Conservation (phyloP, 2,113 vertebrate genomes). For the Leuciscus idus region DNA sequence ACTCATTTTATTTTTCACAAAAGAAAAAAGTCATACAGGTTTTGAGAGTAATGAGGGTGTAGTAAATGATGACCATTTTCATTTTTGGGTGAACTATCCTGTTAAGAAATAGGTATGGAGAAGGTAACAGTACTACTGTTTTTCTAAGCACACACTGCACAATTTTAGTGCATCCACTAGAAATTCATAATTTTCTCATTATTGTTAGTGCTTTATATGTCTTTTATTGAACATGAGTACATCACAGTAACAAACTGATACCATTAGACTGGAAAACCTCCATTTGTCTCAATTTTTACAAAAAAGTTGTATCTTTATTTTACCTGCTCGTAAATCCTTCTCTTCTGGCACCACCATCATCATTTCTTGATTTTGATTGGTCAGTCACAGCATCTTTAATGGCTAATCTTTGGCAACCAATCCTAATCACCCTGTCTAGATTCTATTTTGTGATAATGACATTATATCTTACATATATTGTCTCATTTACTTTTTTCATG, state of each 20-base stretch:
- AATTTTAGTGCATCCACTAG: background rate
- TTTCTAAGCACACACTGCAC: background rate
- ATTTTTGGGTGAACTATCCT: background rate
- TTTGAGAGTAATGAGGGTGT: background rate
- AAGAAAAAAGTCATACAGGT: background rate
- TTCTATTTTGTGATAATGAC: background rate
- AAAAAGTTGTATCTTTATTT: background rate
- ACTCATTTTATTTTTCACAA: background rate
- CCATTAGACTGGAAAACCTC: conserved; percentile 17
- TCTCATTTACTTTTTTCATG: background rate
- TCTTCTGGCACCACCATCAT: background rate
- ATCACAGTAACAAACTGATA: conserved; percentile 6
- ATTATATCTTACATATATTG: background rate
- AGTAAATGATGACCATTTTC: background rate
- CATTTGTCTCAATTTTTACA: background rate
- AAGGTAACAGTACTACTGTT: background rate
- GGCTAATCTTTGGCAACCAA: background rate
- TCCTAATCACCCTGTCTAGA: background rate
- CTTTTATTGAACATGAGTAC: conserved; percentile 27
- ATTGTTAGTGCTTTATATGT: background rate
- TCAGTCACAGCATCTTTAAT: background rate
- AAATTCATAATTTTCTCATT: background rate
- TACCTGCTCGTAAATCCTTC: background rate
- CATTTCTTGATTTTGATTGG: background rate
- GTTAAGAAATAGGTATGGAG: background rate